Conservation (phyloP, 2,113 vertebrate species). For the Aphyosemion australe region DNA sequence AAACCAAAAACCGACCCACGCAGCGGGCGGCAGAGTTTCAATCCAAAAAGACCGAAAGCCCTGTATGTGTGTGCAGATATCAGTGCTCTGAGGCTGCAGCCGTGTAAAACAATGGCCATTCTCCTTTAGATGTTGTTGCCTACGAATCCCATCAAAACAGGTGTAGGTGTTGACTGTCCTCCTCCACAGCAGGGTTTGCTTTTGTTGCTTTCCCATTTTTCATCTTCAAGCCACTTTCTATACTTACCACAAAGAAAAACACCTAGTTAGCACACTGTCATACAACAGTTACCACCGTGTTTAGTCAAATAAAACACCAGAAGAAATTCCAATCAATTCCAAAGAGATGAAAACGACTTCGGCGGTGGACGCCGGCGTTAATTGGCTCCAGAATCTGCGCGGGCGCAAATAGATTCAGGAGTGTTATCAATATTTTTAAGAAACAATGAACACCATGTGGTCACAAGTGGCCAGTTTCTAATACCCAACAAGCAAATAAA, state of each 20-base stretch:
- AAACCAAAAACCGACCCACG: neutral
- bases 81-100: neutral
- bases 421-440: constrained; percentile 37
- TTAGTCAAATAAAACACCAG: constrained; percentile 16
- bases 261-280: constrained; percentile 6
- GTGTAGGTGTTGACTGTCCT: constrained; percentile 34
- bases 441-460: constrained; percentile 3
- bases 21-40: constrained; percentile 32
- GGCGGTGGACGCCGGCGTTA: constrained; percentile 19
- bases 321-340: constrained; percentile 30
- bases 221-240: constrained; percentile 1
- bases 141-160: constrained; percentile 31
- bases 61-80: constrained; percentile 7
- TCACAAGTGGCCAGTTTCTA: constrained; percentile 27
- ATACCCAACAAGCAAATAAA: constrained; percentile 37
- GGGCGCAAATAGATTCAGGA: constrained; percentile 9
- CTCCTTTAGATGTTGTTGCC: neutral
- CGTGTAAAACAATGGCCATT: neutral
- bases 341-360: constrained; percentile 30
- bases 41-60: constrained; percentile 13
- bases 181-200: constrained; percentile 16
- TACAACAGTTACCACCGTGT: constrained; percentile 1
- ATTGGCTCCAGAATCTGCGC: constrained; percentile 30
- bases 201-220: constrained; percentile 24
- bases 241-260: constrained; percentile 12